Evolutionary conservation across 2,113 vertebrate genomes (phyloP).

Genomic region (Rhizomys pruinosus): DNA sequence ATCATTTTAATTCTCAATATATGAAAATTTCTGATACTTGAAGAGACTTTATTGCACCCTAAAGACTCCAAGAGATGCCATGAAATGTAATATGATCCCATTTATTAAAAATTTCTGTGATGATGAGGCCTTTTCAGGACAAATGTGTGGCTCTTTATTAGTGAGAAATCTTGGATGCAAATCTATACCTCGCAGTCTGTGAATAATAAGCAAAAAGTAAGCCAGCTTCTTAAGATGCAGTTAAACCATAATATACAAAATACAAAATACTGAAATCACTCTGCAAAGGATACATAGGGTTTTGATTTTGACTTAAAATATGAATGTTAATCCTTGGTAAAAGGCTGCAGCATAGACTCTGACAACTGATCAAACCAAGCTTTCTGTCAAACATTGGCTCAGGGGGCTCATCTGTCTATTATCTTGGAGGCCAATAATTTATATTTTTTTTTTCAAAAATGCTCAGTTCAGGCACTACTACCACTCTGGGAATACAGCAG

Average conservation of each 20-base stretch:
- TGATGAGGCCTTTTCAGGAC: not conserved
- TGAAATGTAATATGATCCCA: conserved; percentile 1
- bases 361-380: not conserved
- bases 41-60: not conserved
- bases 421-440: not conserved
- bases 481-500: not conserved
- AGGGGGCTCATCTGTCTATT: not conserved
- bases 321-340: not conserved
- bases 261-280: not conserved
- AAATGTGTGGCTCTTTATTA: conserved; percentile 12
- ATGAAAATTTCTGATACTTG: not conserved
- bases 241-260: not conserved
- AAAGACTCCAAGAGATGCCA: not conserved
- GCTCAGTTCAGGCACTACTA: not conserved
- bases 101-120: conserved; percentile 32
- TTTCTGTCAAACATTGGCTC: not conserved
- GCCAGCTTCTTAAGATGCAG: not conserved
- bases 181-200: not conserved
- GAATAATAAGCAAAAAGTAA: not conserved
- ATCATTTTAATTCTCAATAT: not conserved
- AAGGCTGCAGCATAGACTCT: not conserved
- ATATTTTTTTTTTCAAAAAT: not conserved
- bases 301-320: conserved; percentile 18
- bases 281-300: not conserved
- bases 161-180: not conserved